Conservation (phyloP, 2,113 vertebrate species). For the Urocynchramus pylzowi region DNA sequence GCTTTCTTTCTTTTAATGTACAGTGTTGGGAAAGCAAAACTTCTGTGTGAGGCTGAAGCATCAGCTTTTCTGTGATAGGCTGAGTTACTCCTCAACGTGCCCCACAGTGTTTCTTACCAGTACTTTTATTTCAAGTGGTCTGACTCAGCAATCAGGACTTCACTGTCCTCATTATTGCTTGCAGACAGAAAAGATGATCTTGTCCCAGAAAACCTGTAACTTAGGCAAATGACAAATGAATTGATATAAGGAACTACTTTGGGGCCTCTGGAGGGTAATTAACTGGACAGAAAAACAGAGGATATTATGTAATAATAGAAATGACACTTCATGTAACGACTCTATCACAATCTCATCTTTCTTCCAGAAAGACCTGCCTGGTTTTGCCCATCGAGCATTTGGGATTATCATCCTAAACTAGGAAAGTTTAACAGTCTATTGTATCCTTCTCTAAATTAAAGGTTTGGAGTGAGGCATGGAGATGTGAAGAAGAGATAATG, state of each 20-base stretch:
- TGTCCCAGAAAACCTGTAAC: neutral
- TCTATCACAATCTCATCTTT: neutral
- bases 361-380: neutral
- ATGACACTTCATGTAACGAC: neutral
- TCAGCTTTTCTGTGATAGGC: neutral
- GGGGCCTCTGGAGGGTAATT: neutral
- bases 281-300: neutral
- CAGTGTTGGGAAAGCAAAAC: neutral
- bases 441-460: neutral
- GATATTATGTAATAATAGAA: neutral
- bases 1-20: neutral
- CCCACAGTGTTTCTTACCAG: neutral
- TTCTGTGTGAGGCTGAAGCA: neutral
- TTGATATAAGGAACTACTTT: neutral
- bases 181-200: neutral
- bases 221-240: neutral
- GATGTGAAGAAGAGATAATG: neutral
- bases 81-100: neutral
- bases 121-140: neutral
- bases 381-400: neutral
- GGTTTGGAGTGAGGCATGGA: neutral
- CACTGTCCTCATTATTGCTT: neutral
- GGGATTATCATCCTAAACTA: neutral
- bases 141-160: neutral
- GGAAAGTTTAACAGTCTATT: neutral